Base-by-base conservation (phyloP, 2,888 invertebrate genomes). In the Orchestes rusci region DNA sequence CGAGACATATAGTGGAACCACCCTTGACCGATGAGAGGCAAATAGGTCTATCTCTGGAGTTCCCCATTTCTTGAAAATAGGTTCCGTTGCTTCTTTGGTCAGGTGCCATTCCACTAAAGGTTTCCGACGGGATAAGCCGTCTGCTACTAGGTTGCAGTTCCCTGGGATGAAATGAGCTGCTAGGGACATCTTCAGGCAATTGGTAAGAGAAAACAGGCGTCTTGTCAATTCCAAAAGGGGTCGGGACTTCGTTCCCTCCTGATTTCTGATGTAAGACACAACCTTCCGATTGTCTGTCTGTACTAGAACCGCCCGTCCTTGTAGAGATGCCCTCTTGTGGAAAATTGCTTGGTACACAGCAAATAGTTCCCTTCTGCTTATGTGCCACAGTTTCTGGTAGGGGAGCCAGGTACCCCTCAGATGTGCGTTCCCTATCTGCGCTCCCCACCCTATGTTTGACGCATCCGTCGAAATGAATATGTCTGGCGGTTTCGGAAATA, bases 1-100 rank as follows among this genome's bases (percentile, higher is more conserved):
- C 3, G 51, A 19, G 13, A 33, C 52, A 39, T 53, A 54, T 5
- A 4, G 18, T 23, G 46, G 41, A 10, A 54, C 52, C 15, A 53
- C 50, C 12, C 33, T 18, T 19, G 23, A 23, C 10, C 10, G 23
- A 7, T 23, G 5, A 7, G 43, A 36, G 2, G 53, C 54, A 33
- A 54, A 54, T 7, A 54, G 43, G 28, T 54, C 50, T 35, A 53
- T 48, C 15, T 52, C 34, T 7, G 52, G 51, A 3, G 33, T 47
- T 16, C 51, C 53, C 52, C 53, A 54, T 23, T 5, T 23, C 10
- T 23, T 23, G 23, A 23, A 23, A 5, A 23, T 5, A 7, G 5
- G 5, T 10, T 10, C 10, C 10, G 23, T 23, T 23, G 10, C 23
- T 23, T 5, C 10, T 23, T 23, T 23, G 5, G 23, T 7, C 10